Evolutionary conservation across 2,888 invertebrate genomes (phyloP).

Genomic region (Melinopterus prodromus): DNA sequence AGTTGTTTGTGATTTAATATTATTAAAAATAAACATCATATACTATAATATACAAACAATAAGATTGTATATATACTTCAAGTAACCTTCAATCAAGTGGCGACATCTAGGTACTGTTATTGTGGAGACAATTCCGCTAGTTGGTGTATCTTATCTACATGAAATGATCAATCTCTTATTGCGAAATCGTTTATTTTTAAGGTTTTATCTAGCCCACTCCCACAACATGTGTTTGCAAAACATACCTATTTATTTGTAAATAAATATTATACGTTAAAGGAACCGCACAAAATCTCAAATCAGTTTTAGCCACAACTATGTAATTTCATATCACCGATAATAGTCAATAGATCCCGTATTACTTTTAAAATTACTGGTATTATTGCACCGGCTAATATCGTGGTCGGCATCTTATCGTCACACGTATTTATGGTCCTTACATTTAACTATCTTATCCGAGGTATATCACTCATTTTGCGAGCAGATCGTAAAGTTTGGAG

Average conservation of each 20-base stretch:
- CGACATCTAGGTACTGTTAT: too few relatives aligned
- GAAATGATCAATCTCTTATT: neutral
- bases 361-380: neutral
- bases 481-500: neutral
- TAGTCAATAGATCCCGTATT: neutral
- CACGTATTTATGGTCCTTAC: neutral
- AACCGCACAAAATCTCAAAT: neutral
- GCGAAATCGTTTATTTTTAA: neutral
- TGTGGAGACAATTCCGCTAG: neutral
- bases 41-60: too few relatives aligned
- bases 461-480: neutral
- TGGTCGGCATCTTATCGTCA: neutral
- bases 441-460: conserved; percentile 4
- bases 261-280: neutral
- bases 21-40: too few relatives aligned
- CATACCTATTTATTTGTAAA: neutral
- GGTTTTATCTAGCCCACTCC: neutral
- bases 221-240: neutral
- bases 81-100: neutral
- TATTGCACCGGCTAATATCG: neutral
- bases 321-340: neutral
- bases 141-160: neutral
- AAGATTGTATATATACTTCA: too few relatives aligned
- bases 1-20: too few relatives aligned
- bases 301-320: neutral